These are phyloP conservation scores for Terrapene triunguis DNA, from an alignment of 2,113 vertebrate genomes.

Conservation along the genomic window DNA sequence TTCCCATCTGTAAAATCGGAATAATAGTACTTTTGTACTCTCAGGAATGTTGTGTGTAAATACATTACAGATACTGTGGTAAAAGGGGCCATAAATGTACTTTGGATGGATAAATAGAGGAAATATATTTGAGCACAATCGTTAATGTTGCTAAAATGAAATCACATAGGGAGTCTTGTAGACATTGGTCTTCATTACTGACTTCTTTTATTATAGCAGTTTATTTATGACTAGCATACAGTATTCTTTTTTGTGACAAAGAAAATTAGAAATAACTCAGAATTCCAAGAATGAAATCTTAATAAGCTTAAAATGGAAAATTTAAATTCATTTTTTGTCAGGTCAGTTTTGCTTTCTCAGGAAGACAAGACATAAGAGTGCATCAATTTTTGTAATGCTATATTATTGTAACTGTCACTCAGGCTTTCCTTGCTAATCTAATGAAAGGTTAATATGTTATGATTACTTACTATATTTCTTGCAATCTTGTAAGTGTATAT, in stretches of 20 bases:
- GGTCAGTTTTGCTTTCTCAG: constrained; percentile 4
- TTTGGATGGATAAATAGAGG: background rate
- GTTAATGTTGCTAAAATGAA: background rate
- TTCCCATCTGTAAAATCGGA: background rate
- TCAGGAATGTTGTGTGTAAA: background rate
- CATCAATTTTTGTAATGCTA: constrained; percentile 13
- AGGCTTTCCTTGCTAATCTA: constrained; percentile 64
- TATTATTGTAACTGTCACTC: constrained; percentile 50
- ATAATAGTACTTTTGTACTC: background rate
- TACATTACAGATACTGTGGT: background rate
- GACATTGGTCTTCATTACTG: background rate
- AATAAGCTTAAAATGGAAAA: constrained; percentile 42
- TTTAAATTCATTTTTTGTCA: constrained; percentile 38
- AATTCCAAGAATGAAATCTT: background rate
- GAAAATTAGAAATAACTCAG: background rate
- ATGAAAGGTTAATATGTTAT: constrained; percentile 42
- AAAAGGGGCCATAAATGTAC: background rate
- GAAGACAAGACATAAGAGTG: constrained; percentile 12
- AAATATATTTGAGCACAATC: background rate
- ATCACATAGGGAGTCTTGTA: background rate
- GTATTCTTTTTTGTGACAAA: background rate
- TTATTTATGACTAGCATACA: background rate
- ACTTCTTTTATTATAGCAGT: background rate
- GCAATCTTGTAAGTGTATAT: constrained; percentile 14
- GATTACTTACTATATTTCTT: constrained; percentile 44